Evolutionary conservation across 2,888 invertebrate species (phyloP).

Genomic region (Eilema caniola): DNA sequence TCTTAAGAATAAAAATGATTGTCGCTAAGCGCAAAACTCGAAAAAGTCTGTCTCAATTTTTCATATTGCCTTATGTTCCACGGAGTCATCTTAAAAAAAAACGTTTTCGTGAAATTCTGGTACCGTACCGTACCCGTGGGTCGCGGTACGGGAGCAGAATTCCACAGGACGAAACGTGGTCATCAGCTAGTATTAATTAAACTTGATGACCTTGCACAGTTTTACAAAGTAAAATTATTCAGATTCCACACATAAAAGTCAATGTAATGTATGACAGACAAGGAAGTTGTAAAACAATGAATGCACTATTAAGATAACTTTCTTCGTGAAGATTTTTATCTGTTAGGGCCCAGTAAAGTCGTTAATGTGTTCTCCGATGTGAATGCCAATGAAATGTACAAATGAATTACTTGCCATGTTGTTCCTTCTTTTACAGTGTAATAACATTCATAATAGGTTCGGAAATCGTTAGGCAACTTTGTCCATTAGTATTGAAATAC

Average conservation of each 20-base stretch:
- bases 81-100: too few relatives aligned
- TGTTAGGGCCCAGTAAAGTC: not conserved
- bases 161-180: too few relatives aligned
- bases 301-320: not conserved
- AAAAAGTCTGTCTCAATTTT: too few relatives aligned
- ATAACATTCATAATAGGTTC: not conserved
- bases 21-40: too few relatives aligned
- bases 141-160: too few relatives aligned
- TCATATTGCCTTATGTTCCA: too few relatives aligned
- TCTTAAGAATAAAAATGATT: too few relatives aligned
- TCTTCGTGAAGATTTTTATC: constrained; percentile 3
- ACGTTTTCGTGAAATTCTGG: too few relatives aligned
- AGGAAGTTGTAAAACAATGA: not conserved
- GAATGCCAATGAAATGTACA: constrained; percentile 7
- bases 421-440: not conserved
- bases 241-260: not conserved
- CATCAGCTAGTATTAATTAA: too few relatives aligned
- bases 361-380: not conserved
- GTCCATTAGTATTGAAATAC: constrained; percentile 2
- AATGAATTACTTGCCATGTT: constrained; percentile 4
- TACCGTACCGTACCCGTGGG: too few relatives aligned
- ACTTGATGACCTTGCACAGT: too few relatives aligned
- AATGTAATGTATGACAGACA: not conserved
- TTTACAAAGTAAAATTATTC: not conserved
- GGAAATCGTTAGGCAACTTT: not conserved